phyloP scores from a whole-genome alignment of 2,888 invertebrate species.

The Steinernema scapterisci region DNA sequence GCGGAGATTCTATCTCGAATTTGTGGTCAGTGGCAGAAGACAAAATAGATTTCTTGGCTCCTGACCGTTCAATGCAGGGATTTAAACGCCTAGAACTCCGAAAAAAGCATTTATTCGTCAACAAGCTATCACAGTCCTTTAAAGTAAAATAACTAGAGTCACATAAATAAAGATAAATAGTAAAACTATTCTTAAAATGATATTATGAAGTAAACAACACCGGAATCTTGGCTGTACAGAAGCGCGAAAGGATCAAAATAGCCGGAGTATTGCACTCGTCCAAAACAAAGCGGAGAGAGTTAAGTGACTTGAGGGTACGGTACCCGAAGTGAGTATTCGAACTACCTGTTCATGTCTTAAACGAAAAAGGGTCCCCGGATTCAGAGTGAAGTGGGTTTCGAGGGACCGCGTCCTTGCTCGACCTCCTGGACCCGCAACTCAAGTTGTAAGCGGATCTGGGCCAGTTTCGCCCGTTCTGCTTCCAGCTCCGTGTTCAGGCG shows the following conservation, averaged over 20 bases:
- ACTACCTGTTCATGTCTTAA: not conserved
- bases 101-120: not conserved
- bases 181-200: not conserved
- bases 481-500: constrained; percentile 62
- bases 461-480: constrained; percentile 57
- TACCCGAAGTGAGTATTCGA: constrained; percentile 5
- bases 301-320: constrained; percentile 14
- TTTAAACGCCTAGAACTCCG: not conserved
- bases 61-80: too few species aligned
- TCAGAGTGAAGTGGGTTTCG: constrained; percentile 24
- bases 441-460: constrained; percentile 62
- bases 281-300: not conserved
- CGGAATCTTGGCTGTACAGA: constrained; percentile 13
- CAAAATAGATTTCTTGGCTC: too few species aligned
- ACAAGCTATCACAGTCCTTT: constrained; percentile 16
- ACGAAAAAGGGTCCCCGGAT: not conserved
- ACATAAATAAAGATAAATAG: not conserved
- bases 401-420: constrained; percentile 26
- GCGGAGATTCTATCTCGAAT: too few species aligned
- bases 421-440: constrained; percentile 58
- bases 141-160: not conserved
- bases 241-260: not conserved
- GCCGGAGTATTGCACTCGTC: constrained; percentile 19
- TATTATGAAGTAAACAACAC: not conserved
- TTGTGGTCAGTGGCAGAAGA: too few species aligned